Percentiles rank a stretch among this genome's conserved stretches.
Conservation (phyloP, 2,797 vertebrate genomes). For the Apogon hyalosoma region DNA sequence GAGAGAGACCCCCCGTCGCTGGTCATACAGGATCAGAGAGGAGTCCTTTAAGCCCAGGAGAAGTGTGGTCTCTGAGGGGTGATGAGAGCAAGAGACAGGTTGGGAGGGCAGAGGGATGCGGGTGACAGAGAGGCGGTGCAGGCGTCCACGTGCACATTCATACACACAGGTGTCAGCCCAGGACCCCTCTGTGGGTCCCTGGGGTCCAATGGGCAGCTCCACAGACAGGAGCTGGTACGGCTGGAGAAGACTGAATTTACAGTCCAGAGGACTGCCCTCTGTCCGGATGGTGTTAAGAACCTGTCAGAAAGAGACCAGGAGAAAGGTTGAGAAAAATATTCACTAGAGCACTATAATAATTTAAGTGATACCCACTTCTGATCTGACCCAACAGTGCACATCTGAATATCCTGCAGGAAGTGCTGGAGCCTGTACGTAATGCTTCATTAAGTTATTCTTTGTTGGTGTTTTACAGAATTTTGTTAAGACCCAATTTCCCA, state of each 20-base stretch:
- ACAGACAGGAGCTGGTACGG: conserved; percentile 90
- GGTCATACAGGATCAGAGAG: conserved; percentile 89
- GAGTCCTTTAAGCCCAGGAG: conserved; percentile 92
- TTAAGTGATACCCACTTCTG: not conserved
- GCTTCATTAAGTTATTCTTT: too few species aligned
- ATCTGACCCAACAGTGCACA: not conserved
- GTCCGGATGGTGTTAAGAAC: conserved; percentile 87
- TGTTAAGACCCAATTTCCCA: too few species aligned
- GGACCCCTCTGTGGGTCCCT: conserved; percentile 69
- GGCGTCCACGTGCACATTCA: conserved; percentile 82
- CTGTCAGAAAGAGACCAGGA: conserved; percentile 68
- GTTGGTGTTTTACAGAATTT: too few species aligned
- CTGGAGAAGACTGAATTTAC: conserved; percentile 87
- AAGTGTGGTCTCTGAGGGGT: conserved; percentile 85
- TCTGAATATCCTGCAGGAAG: not conserved
- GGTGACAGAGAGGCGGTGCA: conserved; percentile 84
- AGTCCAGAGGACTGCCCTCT: conserved; percentile 87
- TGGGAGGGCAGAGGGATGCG: conserved; percentile 86
- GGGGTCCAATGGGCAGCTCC: conserved; percentile 78
- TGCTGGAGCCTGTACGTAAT: too few species aligned
- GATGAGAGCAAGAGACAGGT: conserved; percentile 88
- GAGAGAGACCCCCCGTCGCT: conserved; percentile 83
- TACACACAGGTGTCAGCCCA: conserved; percentile 87
- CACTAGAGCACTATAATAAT: not conserved
- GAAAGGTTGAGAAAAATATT: not conserved